Conservation (phyloP, 2,797 vertebrate species). For the Enteromius thamalakanensis region DNA sequence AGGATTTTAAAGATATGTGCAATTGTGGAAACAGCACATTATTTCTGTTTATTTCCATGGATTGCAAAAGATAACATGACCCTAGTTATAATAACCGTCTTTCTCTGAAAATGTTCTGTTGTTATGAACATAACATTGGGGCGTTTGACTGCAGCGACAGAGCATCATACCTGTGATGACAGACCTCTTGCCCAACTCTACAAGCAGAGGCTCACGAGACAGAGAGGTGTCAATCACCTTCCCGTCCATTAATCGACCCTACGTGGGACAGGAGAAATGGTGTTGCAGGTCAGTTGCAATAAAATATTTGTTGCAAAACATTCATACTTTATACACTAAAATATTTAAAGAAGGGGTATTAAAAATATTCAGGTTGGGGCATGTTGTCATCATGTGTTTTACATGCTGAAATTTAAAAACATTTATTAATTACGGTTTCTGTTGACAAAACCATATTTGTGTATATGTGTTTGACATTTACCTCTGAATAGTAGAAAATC, state of each 20-base stretch:
- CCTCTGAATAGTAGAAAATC: neutral
- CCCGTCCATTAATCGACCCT: slow-evolving; percentile 92
- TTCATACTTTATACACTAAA: neutral
- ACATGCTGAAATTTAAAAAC: too few species aligned
- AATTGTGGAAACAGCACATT: neutral
- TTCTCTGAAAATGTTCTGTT: neutral
- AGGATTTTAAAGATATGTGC: neutral
- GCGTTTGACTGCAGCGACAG: neutral
- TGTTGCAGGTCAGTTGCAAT: neutral
- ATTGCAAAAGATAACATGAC: neutral
- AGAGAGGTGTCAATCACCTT: slow-evolving; percentile 91
- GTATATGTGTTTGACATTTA: neutral
- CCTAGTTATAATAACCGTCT: neutral
- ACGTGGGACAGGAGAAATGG: slow-evolving; percentile 23
- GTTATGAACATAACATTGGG: neutral
- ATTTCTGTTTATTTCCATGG: neutral
- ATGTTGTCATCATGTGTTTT: slow-evolving; percentile 9
- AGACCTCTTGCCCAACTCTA: slow-evolving; percentile 94
- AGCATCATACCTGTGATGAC: slow-evolving; percentile 86
- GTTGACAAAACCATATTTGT: neutral
- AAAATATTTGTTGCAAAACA: neutral
- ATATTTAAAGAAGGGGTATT: neutral
- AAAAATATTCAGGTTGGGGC: neutral
- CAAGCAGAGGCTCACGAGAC: slow-evolving; percentile 88
- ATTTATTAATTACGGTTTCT: neutral